Evolutionary conservation across 2,113 vertebrate species (phyloP), one percentile per base, ranked within the genome.

Genomic region (Myotis lucifugus): DNA sequence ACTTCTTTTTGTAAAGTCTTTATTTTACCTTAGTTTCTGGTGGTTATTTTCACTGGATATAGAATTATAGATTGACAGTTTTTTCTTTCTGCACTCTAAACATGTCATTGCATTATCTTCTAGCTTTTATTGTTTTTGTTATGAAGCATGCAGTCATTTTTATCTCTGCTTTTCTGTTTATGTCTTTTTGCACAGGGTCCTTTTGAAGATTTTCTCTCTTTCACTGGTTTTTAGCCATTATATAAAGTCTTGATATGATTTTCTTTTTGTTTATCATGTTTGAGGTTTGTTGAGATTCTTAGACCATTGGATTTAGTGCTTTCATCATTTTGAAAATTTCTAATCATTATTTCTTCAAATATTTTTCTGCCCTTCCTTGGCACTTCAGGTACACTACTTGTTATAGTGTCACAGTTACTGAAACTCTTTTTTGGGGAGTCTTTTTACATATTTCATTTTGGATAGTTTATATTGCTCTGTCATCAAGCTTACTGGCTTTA

Each of bases 11-110:
- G 19, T 70, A 83, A 82, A 18, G 5, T 50, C 7, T 67, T 76
- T 90, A 66, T 59, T 90, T 96, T 19, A 72, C 3, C 9, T 87
- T 83, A 61, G 48, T 64, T 96, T 66, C 73, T 77, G 32, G 56
- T 77, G 21, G 21, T 42, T 73, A 52, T 79, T 74, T 83, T 73
- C 34, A 78, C 2, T 52, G 48, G 27, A 13, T 59, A 40, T 86
- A 61, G 10, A 87, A 69, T 90, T 90, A 37, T 48, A 90, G 50
- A 12, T 66, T 85, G 66, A 79, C 32, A 76, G 21, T 42, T 64
- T 59, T 78, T 70, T 61, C 25, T 59, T 77, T 40, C 12, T 74
- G 40, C 2, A 61, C 29, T 29, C 85, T 85, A 66, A 85, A 76
- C 23, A 86, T 86, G 4, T 46, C 9, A 37, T 90, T 66, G 25